A percentile compares a stretch with the other conserved stretches of the same genome.
Evolutionary conservation across 2,888 invertebrate genomes (phyloP).

Genomic region (Heteromurus nitidus): DNA sequence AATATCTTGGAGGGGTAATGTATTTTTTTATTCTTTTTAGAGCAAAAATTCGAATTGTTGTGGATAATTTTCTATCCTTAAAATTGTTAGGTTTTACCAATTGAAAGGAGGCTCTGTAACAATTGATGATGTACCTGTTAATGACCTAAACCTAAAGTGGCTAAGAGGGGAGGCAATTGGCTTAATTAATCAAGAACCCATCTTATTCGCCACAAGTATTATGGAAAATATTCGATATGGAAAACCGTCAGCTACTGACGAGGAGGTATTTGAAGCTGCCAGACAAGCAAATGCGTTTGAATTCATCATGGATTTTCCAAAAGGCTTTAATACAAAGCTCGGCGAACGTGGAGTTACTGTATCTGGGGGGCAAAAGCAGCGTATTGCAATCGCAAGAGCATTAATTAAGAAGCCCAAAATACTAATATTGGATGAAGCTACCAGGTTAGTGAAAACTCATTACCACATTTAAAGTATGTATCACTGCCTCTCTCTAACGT

Average conservation of each 20-base stretch:
- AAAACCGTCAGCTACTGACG: constrained; percentile 81
- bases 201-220: constrained; percentile 92
- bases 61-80: background rate
- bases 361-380: constrained; percentile 90
- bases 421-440: constrained; percentile 94
- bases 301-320: constrained; percentile 89
- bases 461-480: too few species aligned
- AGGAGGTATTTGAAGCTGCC: constrained; percentile 87
- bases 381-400: constrained; percentile 96
- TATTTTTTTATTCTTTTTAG: background rate
- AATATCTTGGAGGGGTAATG: constrained; percentile 87
- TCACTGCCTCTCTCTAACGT: too few species aligned
- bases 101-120: constrained; percentile 83
- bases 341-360: constrained; percentile 94
- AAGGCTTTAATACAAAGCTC: constrained; percentile 88
- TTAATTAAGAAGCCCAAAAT: constrained; percentile 92
- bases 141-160: constrained; percentile 87
- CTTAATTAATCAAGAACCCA: constrained; percentile 94
- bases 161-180: constrained; percentile 89
- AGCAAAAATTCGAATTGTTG: too few species aligned
- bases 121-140: constrained; percentile 85
- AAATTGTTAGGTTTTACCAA: constrained; percentile 84
- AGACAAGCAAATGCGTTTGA: constrained; percentile 92
- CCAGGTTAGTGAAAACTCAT: constrained; percentile 82
- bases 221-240: constrained; percentile 97